These are phyloP conservation scores for Drosophila pachea DNA, from an alignment of 1,140 invertebrate species.

Conservation along the genomic window DNA sequence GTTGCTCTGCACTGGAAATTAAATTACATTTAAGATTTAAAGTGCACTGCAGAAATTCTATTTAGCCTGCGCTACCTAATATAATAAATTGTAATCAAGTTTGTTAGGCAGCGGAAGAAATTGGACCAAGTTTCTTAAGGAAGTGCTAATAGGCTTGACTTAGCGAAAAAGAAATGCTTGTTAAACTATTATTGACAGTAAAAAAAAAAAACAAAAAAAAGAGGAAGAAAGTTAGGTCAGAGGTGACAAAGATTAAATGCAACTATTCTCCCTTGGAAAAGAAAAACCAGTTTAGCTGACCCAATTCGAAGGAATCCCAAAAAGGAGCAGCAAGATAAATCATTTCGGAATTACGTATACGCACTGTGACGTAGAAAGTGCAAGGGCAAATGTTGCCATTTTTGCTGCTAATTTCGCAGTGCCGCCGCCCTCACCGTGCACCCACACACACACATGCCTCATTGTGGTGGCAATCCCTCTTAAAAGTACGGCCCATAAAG, in stretches of 20 bases:
- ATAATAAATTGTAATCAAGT: slow-evolving; percentile 59
- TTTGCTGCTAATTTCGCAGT: slow-evolving; percentile 56
- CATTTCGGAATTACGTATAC: slow-evolving; percentile 63
- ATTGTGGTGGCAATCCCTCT: slow-evolving; percentile 21
- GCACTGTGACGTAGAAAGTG: slow-evolving; percentile 41
- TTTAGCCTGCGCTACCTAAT: slow-evolving; percentile 35
- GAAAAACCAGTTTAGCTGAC: background rate
- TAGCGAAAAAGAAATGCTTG: background rate
- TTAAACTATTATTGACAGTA: too few species aligned
- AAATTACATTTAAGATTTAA: slow-evolving; percentile 68
- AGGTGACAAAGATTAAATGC: too few species aligned
- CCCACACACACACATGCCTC: slow-evolving; percentile 1
- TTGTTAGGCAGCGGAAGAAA: slow-evolving; percentile 11
- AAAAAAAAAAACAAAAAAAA: too few species aligned
- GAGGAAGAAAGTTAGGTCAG: too few species aligned
- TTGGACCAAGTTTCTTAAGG: slow-evolving; percentile 1
- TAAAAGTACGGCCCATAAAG: slow-evolving; percentile 58
- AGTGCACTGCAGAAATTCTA: slow-evolving; percentile 41
- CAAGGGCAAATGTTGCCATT: slow-evolving; percentile 34
- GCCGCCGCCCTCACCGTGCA: background rate
- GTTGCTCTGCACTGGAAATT: slow-evolving; percentile 56
- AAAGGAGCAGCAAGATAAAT: slow-evolving; percentile 19
- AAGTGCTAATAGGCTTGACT: background rate
- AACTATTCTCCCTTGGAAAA: too few species aligned
- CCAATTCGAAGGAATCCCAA: slow-evolving; percentile 29